Evolutionary conservation across 2,113 vertebrate genomes (phyloP).

Genomic region (Python bivittatus): DNA sequence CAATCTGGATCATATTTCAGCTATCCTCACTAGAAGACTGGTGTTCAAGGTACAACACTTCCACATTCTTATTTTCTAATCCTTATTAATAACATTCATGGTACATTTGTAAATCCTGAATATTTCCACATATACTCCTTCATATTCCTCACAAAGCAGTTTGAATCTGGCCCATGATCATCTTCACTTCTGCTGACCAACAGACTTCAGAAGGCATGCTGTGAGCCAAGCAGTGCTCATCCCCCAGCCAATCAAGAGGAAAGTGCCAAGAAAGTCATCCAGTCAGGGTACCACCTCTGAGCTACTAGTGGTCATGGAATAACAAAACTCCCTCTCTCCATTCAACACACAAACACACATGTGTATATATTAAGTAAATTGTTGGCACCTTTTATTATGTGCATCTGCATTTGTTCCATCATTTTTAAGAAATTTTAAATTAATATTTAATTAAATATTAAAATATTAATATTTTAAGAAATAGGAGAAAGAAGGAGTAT

Average conservation of each 20-base stretch:
- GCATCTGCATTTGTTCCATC: neutral
- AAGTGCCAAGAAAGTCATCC: neutral
- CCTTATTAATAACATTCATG: neutral
- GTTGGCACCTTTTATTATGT: neutral
- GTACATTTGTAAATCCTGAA: neutral
- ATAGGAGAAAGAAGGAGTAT: too few relatives aligned
- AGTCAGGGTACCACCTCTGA: neutral
- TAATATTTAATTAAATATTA: too few relatives aligned
- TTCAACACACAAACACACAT: neutral
- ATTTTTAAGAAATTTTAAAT: neutral
- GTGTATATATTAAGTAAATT: neutral
- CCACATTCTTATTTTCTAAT: neutral
- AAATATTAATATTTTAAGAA: too few relatives aligned
- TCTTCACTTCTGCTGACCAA: neutral
- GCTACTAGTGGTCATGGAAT: neutral
- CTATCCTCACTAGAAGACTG: neutral
- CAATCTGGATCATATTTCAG: neutral
- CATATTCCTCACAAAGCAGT: neutral
- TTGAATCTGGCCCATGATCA: neutral
- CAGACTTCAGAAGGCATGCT: neutral
- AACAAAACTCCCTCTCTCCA: neutral
- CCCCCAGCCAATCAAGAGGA: neutral
- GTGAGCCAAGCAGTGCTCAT: neutral
- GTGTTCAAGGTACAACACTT: neutral
- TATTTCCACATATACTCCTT: neutral